phyloP scores from a whole-genome alignment of 2,888 invertebrate species.

The Brenthis hecate region DNA sequence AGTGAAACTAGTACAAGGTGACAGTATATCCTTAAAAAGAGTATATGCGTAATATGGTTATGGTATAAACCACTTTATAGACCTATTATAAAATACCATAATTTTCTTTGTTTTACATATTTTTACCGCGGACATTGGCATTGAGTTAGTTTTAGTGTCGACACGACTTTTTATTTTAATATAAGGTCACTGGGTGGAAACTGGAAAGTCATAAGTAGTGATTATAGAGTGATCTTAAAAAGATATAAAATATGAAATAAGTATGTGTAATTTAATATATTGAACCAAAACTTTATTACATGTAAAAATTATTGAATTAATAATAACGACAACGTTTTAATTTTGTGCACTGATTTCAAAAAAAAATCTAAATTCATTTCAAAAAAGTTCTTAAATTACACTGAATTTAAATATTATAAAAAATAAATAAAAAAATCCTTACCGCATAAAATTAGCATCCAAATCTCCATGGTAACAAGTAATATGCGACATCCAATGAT shows the following conservation, averaged over 20 bases:
- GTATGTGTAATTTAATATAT: too few relatives aligned
- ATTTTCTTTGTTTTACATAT: conserved; percentile 32
- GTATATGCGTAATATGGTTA: not conserved
- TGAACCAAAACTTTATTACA: too few relatives aligned
- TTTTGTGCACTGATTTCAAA: not conserved
- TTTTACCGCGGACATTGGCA: conserved; percentile 35
- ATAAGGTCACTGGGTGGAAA: conserved; percentile 35
- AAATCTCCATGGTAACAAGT: conserved; percentile 53
- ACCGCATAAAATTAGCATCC: conserved; percentile 69
- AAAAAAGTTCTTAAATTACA: not conserved
- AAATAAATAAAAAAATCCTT: conserved; percentile 46
- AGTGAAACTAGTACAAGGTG: conserved; percentile 41
- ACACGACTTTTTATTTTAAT: conserved; percentile 36
- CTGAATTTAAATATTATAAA: not conserved
- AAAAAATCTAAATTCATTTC: not conserved
- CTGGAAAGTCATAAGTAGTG: conserved; percentile 25
- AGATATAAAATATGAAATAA: not conserved
- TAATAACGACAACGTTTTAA: not conserved
- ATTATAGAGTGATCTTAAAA: not conserved
- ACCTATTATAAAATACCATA: conserved; percentile 8
- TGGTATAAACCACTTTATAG: not conserved
- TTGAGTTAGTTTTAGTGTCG: conserved; percentile 32
- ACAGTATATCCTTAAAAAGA: conserved; percentile 27
- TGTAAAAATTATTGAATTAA: too few relatives aligned
- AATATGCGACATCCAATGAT: conserved; percentile 36